These are phyloP conservation scores for Podotricha telesiphe DNA, from an alignment of 2,888 invertebrate genomes.

Conservation along the genomic window DNA sequence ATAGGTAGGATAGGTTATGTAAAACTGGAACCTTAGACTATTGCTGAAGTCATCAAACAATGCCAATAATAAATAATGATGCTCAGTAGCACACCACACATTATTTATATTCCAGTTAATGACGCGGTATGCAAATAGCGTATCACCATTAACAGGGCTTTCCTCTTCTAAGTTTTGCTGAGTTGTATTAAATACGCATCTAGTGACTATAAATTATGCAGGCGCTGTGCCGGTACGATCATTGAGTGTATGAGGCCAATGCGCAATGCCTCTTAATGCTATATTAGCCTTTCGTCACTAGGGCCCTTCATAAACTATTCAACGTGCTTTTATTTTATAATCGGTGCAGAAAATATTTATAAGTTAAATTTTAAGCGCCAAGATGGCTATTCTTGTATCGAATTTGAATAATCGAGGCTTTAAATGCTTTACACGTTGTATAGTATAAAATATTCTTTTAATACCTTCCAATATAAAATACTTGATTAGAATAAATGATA, in stretches of 20 bases:
- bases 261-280: constrained; percentile 46
- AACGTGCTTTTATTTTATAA: constrained; percentile 45
- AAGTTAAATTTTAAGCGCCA: constrained; percentile 34
- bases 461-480: background rate
- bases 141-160: constrained; percentile 28
- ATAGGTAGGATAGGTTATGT: too few species aligned
- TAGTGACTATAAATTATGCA: constrained; percentile 47
- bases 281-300: constrained; percentile 47
- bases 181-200: constrained; percentile 44
- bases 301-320: constrained; percentile 43
- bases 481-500: too few species aligned
- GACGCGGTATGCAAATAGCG: constrained; percentile 19
- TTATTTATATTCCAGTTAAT: constrained; percentile 21
- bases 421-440: constrained; percentile 10
- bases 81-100: background rate
- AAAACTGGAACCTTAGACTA: too few species aligned
- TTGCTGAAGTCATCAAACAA: too few species aligned
- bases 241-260: constrained; percentile 48
- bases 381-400: constrained; percentile 26
- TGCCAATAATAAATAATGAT: too few species aligned
- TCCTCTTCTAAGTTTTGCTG: constrained; percentile 41
- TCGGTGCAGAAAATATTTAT: constrained; percentile 38
- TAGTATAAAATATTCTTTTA: background rate
- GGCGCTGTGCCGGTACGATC: constrained; percentile 42
- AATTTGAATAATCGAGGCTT: constrained; percentile 28